Base-by-base conservation (phyloP, 2,888 invertebrate species). In the Pyrrhia umbra region DNA sequence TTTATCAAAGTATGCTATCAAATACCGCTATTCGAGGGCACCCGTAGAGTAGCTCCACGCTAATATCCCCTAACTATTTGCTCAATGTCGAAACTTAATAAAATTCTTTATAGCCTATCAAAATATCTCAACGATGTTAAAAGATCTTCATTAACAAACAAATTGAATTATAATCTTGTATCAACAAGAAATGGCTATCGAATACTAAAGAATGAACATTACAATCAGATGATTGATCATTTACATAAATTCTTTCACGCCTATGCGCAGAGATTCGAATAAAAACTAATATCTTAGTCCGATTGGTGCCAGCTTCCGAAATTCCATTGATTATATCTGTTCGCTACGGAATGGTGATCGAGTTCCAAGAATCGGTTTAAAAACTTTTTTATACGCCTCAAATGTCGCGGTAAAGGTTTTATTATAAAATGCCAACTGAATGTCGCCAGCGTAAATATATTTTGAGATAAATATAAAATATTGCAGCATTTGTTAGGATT, bases 221-320 rank as follows among this genome's bases (percentile, higher is more conserved):
- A 79, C 62, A 67, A 77, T 75, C 65, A 64, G 43, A 78, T 74
- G 64, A 82, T 77, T 51, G 75, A 77, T 81, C 68, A 82, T 86
- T 86, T 81, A 83, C 83, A 88, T 88, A 86, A 87, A 87, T 82
- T 83, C 74, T 80, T 79, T 82, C 79, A 84, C 83, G 84, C 77
- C 61, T 62, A 65, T 76, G 70, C 64, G 68, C 75, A 45, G 75
- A 75, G 77, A 69, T 66, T 69, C 59, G 15, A 47, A 75, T 82
- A 80, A 83, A 84, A 84, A 77, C 69, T 34, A 70, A 82, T 76
- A 77, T 74, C 79, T 79, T 57, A 71, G 69, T 80, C 68, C 62
- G 69, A 83, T 77, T 71, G 77, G 80, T 62, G 67, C 65, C 75
- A 65, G 85, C 88, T 89, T 83, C 88, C 84, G 85, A 85, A 76